Evolutionary conservation across 2,888 invertebrate genomes (phyloP).

Genomic region (Scaptomyza polygonia): DNA sequence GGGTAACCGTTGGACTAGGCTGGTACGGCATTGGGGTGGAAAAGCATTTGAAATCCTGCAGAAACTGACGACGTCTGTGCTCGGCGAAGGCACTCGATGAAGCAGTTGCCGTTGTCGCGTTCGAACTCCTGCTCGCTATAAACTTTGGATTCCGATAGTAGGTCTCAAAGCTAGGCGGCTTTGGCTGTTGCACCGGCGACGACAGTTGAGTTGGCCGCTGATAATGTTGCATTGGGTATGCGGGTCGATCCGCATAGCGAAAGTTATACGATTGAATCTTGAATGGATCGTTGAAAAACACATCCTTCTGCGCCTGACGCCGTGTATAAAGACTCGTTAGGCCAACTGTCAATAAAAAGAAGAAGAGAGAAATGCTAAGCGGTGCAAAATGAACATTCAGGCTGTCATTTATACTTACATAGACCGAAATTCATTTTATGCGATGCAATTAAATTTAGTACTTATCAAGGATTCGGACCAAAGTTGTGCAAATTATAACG

Average conservation of each 20-base stretch:
- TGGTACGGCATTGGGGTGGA: constrained; percentile 3
- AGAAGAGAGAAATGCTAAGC: neutral
- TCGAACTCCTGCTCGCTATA: neutral
- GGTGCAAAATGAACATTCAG: neutral
- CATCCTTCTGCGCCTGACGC: constrained; percentile 57
- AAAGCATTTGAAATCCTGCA: constrained; percentile 46
- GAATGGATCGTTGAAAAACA: constrained; percentile 80
- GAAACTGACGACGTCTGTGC: constrained; percentile 59
- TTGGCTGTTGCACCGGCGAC: neutral
- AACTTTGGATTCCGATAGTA: constrained; percentile 76
- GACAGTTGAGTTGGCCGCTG: constrained; percentile 33
- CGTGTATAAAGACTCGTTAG: constrained; percentile 49
- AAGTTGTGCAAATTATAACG: constrained; percentile 39
- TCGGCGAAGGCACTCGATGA: constrained; percentile 49
- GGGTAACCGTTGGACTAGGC: neutral
- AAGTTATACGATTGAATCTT: constrained; percentile 82
- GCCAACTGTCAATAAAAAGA: constrained; percentile 32
- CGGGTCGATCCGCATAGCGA: constrained; percentile 79
- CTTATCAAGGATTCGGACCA: constrained; percentile 16
- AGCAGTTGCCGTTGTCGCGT: neutral
- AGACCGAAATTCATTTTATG: constrained; percentile 52
- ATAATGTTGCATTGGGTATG: constrained; percentile 52
- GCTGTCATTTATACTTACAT: constrained; percentile 38
- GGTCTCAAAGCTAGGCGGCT: constrained; percentile 53
- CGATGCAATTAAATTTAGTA: constrained; percentile 51